Evolutionary conservation across 2,113 vertebrate species (phyloP).

Genomic region (Nothoprocta perdicaria): DNA sequence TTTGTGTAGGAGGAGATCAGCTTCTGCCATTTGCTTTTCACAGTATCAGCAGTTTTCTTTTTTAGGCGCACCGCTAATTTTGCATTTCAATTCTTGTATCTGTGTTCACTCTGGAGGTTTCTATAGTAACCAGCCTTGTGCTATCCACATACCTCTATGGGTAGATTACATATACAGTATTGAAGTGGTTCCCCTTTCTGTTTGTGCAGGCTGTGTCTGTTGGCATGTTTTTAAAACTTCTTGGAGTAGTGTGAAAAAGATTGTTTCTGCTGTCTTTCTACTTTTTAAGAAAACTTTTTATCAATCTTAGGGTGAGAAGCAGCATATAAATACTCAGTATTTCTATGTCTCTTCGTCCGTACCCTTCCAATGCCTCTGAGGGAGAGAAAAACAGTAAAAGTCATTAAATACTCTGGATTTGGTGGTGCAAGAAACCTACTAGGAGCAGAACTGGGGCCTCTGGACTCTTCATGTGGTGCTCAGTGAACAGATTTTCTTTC

Average conservation of each 20-base stretch:
- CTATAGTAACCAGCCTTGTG: constrained; percentile 26
- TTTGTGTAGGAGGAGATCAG: background rate
- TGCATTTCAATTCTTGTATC: constrained; percentile 3
- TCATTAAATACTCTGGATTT: background rate
- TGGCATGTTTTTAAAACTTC: background rate
- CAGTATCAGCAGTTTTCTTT: background rate
- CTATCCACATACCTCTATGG: background rate
- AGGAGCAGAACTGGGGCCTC: background rate
- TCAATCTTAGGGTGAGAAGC: background rate
- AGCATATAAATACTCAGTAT: background rate
- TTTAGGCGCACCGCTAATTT: background rate
- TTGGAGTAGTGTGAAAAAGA: background rate
- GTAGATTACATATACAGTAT: background rate
- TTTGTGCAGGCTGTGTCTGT: background rate
- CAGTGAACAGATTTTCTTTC: background rate
- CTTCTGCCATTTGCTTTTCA: background rate
- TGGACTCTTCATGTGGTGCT: background rate
- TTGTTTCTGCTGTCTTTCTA: background rate
- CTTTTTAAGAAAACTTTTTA: background rate
- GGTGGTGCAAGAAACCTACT: background rate
- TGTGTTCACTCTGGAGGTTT: background rate
- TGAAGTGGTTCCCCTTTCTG: background rate
- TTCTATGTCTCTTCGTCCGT: background rate
- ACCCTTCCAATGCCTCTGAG: background rate
- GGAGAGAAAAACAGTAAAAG: background rate